These are phyloP conservation scores for Ichneumoninae sp. DNA, from an alignment of 2,888 invertebrate genomes.

Conservation along the genomic window DNA sequence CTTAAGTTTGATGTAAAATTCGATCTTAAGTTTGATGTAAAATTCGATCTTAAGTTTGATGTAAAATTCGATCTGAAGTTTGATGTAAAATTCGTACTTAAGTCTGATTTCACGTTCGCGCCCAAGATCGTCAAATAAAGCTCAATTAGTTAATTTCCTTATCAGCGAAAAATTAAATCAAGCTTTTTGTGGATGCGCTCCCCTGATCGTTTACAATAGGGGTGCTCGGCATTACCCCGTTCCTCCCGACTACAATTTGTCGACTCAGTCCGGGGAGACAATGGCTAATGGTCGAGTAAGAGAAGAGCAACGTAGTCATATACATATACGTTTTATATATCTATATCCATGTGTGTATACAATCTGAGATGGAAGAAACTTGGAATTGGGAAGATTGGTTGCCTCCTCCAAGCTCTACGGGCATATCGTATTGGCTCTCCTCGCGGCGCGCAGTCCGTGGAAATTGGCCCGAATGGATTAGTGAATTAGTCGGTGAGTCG, in stretches of 20 bases:
- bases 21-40: too few relatives aligned
- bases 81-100: too few relatives aligned
- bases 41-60: too few relatives aligned
- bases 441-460: conserved; percentile 27
- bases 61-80: too few relatives aligned
- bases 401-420: not conserved
- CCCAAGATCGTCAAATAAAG: not conserved
- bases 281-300: not conserved
- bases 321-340: not conserved
- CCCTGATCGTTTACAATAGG: too few relatives aligned
- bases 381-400: conserved; percentile 61
- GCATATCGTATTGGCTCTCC: conserved; percentile 27
- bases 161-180: not conserved
- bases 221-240: not conserved
- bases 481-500: conserved; percentile 61
- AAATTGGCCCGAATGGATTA: conserved; percentile 62
- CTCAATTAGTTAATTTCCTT: not conserved
- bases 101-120: too few relatives aligned
- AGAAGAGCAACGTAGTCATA: not conserved
- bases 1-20: too few relatives aligned
- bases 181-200: too few relatives aligned
- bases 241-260: not conserved
- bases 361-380: conserved; percentile 48
- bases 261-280: not conserved
- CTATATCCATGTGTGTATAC: conserved; percentile 20